Percentiles rank a stretch among this genome's conserved stretches.
These are phyloP conservation scores for Tachuris rubrigastra DNA, from an alignment of 2,113 vertebrate species.

Conservation along the genomic window DNA sequence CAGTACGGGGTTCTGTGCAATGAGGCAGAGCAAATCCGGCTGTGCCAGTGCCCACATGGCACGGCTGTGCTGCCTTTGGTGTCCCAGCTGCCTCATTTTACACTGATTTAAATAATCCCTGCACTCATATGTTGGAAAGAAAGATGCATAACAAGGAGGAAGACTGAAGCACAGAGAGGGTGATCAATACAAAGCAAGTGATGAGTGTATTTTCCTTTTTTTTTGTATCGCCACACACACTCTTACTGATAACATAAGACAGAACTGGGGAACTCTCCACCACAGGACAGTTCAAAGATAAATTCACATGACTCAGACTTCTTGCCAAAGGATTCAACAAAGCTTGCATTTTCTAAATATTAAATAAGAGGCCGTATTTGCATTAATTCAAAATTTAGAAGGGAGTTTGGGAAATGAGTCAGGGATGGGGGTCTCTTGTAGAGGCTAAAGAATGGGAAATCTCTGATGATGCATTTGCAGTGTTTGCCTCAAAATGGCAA, in stretches of 20 bases:
- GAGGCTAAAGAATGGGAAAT: not conserved
- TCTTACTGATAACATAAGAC: fast-evolving
- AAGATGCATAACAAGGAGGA: not conserved
- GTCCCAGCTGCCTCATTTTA: not conserved
- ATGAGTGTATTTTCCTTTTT: not conserved
- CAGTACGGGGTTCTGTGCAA: fast-evolving
- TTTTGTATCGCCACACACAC: too few relatives aligned
- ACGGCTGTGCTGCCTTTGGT: not conserved
- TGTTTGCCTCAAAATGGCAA: not conserved
- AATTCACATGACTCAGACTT: not conserved
- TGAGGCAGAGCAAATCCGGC: not conserved
- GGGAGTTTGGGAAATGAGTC: not conserved
- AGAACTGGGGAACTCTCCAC: not conserved
- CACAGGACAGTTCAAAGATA: not conserved
- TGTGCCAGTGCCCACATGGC: not conserved
- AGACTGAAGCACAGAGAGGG: not conserved
- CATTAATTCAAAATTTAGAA: not conserved
- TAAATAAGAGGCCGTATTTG: not conserved
- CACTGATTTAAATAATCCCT: not conserved
- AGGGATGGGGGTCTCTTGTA: not conserved
- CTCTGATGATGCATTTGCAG: not conserved
- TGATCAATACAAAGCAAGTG: not conserved
- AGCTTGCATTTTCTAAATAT: not conserved
- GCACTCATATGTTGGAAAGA: not conserved
- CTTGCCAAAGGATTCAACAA: not conserved